A percentile compares a stretch with the other conserved stretches of the same genome.
Conservation (phyloP, 1,140 invertebrate species). For the Epicauta chinensis region DNA sequence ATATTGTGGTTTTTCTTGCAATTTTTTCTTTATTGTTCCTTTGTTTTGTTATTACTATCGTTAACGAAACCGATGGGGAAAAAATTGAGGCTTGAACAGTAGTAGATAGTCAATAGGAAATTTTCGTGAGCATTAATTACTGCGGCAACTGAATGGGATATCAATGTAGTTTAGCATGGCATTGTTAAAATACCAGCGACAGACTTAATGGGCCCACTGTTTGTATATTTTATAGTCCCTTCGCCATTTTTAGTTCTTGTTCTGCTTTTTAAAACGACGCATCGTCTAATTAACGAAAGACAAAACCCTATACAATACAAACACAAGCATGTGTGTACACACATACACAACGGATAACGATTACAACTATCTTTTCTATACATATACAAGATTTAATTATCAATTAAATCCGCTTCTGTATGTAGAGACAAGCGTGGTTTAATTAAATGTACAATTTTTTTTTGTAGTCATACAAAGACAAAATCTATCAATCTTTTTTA, state of each 20-base stretch:
- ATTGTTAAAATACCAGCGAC: slow-evolving; percentile 19
- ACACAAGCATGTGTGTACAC: no score
- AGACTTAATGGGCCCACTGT: slow-evolving; percentile 20
- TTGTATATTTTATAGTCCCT: slow-evolving; percentile 19
- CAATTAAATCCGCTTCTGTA: slow-evolving; percentile 11
- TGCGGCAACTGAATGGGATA: slow-evolving; percentile 16
- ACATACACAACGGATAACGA: neutral
- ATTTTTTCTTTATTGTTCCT: no score
- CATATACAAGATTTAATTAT: slow-evolving; percentile 12
- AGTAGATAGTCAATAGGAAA: slow-evolving; percentile 14
- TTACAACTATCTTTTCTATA: slow-evolving; percentile 2
- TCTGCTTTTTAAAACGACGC: slow-evolving; percentile 11
- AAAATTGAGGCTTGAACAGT: neutral
- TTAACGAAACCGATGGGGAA: no score
- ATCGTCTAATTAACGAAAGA: slow-evolving; percentile 16
- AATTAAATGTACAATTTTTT: no score
- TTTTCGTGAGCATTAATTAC: slow-evolving; percentile 18
- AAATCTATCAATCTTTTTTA: no score
- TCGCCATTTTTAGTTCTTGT: slow-evolving; percentile 20
- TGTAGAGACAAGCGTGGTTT: no score
- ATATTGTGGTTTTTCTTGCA: no score
- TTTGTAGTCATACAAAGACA: no score
- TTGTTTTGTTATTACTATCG: no score
- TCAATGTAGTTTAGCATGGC: slow-evolving; percentile 13
- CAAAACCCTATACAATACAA: slow-evolving; percentile 13